Conservation (phyloP, 2,113 vertebrate species). For the Ceuthmochares aereus region DNA sequence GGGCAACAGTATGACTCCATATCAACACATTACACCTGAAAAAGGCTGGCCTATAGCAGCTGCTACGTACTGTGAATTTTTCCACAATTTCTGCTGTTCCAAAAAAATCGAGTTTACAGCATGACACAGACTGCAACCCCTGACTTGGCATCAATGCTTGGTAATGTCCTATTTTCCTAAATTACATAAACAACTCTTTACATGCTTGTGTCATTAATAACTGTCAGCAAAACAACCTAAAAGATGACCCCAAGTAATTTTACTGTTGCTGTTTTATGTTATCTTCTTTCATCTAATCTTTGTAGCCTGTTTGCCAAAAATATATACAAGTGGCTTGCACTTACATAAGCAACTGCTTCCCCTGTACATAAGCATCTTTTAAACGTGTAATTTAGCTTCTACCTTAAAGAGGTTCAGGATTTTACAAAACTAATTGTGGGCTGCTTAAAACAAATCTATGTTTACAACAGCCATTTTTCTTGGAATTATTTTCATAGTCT, state of each 20-base stretch:
- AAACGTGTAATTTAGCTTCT: background rate
- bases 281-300: background rate
- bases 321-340: background rate
- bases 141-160: background rate
- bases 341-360: background rate
- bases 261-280: background rate
- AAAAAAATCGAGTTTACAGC: background rate
- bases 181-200: background rate
- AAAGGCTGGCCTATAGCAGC: constrained; percentile 67
- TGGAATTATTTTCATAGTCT: background rate
- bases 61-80: accelerated
- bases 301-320: background rate
- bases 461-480: background rate
- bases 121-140: background rate
- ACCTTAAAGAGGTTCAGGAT: background rate
- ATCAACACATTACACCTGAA: constrained; percentile 63
- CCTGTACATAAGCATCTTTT: background rate
- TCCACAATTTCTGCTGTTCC: background rate
- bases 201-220: background rate
- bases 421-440: background rate
- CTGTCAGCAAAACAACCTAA: background rate
- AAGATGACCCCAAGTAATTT: background rate
- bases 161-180: background rate
- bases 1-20: constrained; percentile 67
- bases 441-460: background rate